phyloP scores from a whole-genome alignment of 2,113 vertebrate genomes.

The Otolemur garnettii region DNA sequence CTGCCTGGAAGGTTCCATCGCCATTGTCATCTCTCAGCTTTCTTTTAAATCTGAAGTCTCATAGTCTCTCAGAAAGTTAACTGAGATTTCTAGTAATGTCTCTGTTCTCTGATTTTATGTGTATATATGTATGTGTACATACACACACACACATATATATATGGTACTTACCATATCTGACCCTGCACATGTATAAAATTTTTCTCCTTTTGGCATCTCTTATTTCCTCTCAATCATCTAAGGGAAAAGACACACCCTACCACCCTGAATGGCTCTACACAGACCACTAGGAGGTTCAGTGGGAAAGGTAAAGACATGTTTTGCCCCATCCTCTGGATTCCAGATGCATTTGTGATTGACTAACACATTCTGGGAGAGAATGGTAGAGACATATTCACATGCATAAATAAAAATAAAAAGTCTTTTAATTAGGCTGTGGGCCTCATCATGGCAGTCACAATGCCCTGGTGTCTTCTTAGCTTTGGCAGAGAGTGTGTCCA shows the following conservation, averaged over 20 bases:
- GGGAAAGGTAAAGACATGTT: not conserved
- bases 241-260: not conserved
- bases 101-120: not conserved
- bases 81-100: not conserved
- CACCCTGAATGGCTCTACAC: not conserved
- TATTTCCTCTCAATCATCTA: not conserved
- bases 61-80: not conserved
- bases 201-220: not conserved
- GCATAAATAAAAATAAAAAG: not conserved
- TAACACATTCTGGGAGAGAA: not conserved
- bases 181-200: not conserved
- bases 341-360: not conserved
- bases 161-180: not conserved
- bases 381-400: not conserved
- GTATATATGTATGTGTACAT: no score
- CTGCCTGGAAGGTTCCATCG: not conserved
- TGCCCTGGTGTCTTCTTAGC: not conserved
- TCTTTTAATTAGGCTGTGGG: not conserved
- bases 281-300: not conserved
- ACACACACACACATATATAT: not conserved
- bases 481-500: not conserved
- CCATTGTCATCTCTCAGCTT: not conserved
- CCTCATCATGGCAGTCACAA: not conserved
- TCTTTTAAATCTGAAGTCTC: slow-evolving; percentile 1
- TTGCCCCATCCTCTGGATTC: not conserved